Evolutionary conservation across 2,888 invertebrate species (phyloP).

Genomic region (Hypsopygia costalis): DNA sequence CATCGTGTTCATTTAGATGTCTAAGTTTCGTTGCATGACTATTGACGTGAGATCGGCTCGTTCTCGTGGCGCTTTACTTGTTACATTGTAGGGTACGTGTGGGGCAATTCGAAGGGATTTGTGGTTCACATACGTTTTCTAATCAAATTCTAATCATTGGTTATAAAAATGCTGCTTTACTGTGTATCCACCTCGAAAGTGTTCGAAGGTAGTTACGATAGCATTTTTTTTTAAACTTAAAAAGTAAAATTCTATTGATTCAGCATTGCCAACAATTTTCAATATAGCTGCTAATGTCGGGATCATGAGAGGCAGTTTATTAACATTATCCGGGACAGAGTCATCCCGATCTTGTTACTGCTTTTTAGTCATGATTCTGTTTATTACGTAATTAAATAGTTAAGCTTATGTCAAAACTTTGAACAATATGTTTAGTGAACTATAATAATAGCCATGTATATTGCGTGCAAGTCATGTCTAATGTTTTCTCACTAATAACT

Average conservation of each 20-base stretch:
- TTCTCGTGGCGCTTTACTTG: slow-evolving; percentile 10
- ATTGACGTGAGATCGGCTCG: slow-evolving; percentile 10
- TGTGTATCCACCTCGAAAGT: background rate
- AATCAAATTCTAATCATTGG: background rate
- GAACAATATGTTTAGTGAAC: slow-evolving; percentile 11
- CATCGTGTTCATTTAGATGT: slow-evolving; percentile 57
- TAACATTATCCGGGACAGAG: background rate
- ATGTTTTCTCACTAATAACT: slow-evolving; percentile 31
- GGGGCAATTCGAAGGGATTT: background rate
- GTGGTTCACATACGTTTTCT: background rate
- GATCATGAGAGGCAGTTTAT: background rate
- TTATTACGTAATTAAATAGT: slow-evolving; percentile 4
- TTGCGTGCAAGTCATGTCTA: slow-evolving; percentile 9
- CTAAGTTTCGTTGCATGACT: slow-evolving; percentile 37
- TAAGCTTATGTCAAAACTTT: slow-evolving; percentile 13
- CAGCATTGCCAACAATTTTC: background rate
- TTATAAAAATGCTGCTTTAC: slow-evolving; percentile 3
- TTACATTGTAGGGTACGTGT: no score
- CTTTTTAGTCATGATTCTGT: background rate
- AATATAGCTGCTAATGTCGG: background rate
- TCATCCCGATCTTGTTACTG: background rate
- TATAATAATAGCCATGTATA: slow-evolving; percentile 9
- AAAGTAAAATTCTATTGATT: background rate
- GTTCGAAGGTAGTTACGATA: background rate
- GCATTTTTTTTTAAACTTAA: background rate